Evolutionary conservation across 2,797 vertebrate genomes (phyloP), one percentile per base, ranked within the genome.

Genomic region (Catharus ustulatus): DNA sequence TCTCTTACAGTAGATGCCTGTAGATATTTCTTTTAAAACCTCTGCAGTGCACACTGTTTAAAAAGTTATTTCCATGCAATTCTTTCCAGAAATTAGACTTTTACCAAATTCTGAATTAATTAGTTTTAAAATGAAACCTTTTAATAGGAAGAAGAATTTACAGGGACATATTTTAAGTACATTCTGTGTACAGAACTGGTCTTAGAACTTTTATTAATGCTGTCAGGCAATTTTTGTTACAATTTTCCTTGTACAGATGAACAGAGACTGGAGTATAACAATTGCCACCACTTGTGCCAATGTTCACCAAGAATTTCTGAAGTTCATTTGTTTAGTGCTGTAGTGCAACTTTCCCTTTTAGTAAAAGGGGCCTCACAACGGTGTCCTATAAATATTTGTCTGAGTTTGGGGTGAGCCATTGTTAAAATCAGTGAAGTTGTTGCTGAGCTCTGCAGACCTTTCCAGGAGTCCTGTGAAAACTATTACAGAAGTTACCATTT

Each of bases 1-100:
- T 96, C 48, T 90, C 95, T 95, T 92, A 80, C 64, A 89, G 71
- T 55, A 61, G 88, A 42, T 73, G 19, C 63, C 62, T 93, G 32
- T 58, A 69, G 48, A 81, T 84, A 34, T 90, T 96, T 96, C 72
- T 90, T 79, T 43, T 74, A 85, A 58, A 92, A 85, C 66, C 42
- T 88, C 64, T 85, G 46, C 62, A 61, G 34, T 51, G 10, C 63
- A 85, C 34, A 51, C 46, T 76, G 54, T 73, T 93, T 84, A 59
- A 67, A 69, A 89, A 85, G 23, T 67, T 92, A 75, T 71, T 84
- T 90, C 84, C 38, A 62, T 94, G 52, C 55, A 78, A 20, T 57
- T 90, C 62, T 76, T 64, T 74, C 78, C 84, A 91, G 80, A 84
- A 94, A 86, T 93, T 43, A 87, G 83, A 77, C 62, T 86, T 90